phyloP scores from a whole-genome alignment of 2,888 invertebrate species.

The Hemistola chrysoprasaria region DNA sequence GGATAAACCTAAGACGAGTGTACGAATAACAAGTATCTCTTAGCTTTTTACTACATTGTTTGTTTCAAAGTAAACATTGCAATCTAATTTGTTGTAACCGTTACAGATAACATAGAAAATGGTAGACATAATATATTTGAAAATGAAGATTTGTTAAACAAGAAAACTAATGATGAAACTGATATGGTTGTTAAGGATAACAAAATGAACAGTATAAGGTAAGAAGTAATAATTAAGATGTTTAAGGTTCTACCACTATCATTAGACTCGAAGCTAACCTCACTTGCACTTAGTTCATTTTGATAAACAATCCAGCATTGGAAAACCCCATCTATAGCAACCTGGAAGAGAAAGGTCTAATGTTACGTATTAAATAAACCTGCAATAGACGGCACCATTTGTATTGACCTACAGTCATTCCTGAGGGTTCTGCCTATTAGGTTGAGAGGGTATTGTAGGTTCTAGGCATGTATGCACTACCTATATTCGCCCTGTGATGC shows the following conservation, averaged over 20 bases:
- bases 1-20: constrained; percentile 28
- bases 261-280: too few relatives aligned
- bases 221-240: constrained; percentile 10
- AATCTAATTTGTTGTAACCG: constrained; percentile 3
- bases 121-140: constrained; percentile 37
- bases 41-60: constrained; percentile 19
- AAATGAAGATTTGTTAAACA: constrained; percentile 45
- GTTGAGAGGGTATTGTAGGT: too few relatives aligned
- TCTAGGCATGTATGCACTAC: too few relatives aligned
- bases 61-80: constrained; percentile 16
- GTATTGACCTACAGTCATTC: too few relatives aligned
- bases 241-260: too few relatives aligned
- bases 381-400: too few relatives aligned
- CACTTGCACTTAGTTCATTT: background rate
- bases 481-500: too few relatives aligned
- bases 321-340: too few relatives aligned
- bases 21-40: constrained; percentile 70
- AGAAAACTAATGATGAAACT: constrained; percentile 22
- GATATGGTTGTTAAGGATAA: constrained; percentile 6
- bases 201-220: constrained; percentile 3
- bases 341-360: too few relatives aligned
- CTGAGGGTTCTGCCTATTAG: too few relatives aligned
- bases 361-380: too few relatives aligned
- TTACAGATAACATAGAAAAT: constrained; percentile 49
- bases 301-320: too few relatives aligned